Evolutionary conservation across 2,888 invertebrate species (phyloP), one percentile per base, ranked within the genome.

Genomic region (Erannis defoliaria): DNA sequence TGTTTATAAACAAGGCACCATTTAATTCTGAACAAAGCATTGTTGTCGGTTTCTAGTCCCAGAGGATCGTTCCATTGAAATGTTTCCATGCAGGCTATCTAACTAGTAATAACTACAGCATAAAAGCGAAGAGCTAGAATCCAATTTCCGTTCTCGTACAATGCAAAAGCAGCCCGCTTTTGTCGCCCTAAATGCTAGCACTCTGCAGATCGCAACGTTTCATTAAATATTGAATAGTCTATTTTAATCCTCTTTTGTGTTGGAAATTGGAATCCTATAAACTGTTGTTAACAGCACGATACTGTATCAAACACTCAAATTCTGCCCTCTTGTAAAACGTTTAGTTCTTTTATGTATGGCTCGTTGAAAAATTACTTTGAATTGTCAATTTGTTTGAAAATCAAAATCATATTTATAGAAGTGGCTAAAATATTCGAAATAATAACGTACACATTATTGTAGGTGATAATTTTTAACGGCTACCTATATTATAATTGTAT

Each of bases 101-200:
- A 67, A 62, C n/a, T n/a, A n/a, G n/a, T n/a, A n/a, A n/a, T n/a
- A n/a, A n/a, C 55, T 62, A 60, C 42, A 50, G 23, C 57, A 66
- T 62, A 61, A 62, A 67, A 60, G 53, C 60, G 50, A 57, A 64
- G 50, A 68, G 64, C 61, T 66, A 62, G 64, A 71, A 74, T 76
- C 72, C 73, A 81, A 80, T 82, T 78, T 80, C 79, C 78, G 78
- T 55, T 78, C 65, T 70, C 68, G 72, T 73, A 74, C 77, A 75
- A 76, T 69, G 67, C 60, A 61, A 61, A 55, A 49, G 40, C 72
- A 73, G 64, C 67, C 64, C 57, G 62, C 66, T 71, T 67, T 71
- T 71, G 67, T 73, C 71, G 68, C 68, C 71, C 64, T 71, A 66
- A 73, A 71, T 75, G 69, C 64, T 68, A 45, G 59, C 63, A 54